Evolutionary conservation across 2,888 invertebrate species (phyloP), one percentile per base, ranked within the genome.

Genomic region (Trypoxylon attenuatum): DNA sequence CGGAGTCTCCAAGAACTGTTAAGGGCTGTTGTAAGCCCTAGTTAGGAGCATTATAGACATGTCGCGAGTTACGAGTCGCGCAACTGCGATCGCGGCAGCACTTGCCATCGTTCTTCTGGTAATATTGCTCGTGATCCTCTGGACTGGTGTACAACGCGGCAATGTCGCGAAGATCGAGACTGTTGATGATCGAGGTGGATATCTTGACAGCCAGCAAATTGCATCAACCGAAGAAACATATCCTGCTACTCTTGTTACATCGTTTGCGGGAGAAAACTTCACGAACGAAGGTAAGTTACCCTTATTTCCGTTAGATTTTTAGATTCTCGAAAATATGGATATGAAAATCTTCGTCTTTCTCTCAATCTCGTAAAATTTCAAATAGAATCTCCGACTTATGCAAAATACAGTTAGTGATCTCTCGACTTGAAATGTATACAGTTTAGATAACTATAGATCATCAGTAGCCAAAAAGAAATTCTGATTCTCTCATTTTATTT

Each of bases 31-130:
- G n/a, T n/a, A n/a, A n/a, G n/a, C n/a, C n/a, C n/a, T n/a, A n/a
- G n/a, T 2, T 33, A 56, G 29, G 33, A 57, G 41, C 23, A 54
- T 27, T 8, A 23, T 49, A 75, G 74, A 61, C 54, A 80, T 80
- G 80, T 77, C 80, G 73, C 74, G 78, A 42, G 64, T 74, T 61
- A 67, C 73, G 57, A 77, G 59, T 69, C 79, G 81, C 53, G 69
- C 68, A 42, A 70, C 69, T 29, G 71, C 71, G 6, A 53, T 72
- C 43, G 79, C 76, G 29, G 80, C 81, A 38, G 59, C 54, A 5
- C 42, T 82, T 22, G 71, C 72, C 51, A 79, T 81, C 18, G 53
- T 78, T 19, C 56, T 81, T n/a, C 70, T 82, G 21, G 71, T 81
- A 38, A 62, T 80, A 38, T 62, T 81, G 13, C 51, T 82, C 23